Percentiles rank a stretch among this genome's conserved stretches.
Evolutionary conservation across 2,113 vertebrate species (phyloP).

Genomic region (Steatornis caripensis): DNA sequence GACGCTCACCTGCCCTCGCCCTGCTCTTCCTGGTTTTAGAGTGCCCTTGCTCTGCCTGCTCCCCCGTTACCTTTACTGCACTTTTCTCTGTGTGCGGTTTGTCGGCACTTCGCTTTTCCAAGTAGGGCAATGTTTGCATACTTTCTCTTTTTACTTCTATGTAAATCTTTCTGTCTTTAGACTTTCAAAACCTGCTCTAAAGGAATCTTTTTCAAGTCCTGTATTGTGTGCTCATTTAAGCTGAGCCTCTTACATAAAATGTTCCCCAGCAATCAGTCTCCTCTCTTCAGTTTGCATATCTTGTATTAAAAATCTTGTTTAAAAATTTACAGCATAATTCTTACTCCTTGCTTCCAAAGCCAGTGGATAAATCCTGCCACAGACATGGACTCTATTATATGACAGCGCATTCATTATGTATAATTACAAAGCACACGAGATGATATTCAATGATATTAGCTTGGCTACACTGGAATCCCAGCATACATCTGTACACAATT

Average conservation of each 20-base stretch:
- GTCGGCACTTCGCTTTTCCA: background rate
- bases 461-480: conserved; percentile 8
- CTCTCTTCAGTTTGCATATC: background rate
- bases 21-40: background rate
- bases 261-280: background rate
- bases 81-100: background rate
- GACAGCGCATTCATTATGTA: conserved; percentile 31
- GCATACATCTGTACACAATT: conserved; percentile 46
- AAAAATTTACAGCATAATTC: background rate
- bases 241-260: background rate
- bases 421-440: conserved; percentile 23
- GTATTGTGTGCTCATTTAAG: background rate
- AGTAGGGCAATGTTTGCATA: background rate
- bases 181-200: background rate
- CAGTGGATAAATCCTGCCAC: background rate
- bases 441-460: conserved; percentile 7
- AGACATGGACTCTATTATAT: background rate
- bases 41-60: background rate
- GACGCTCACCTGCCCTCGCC: background rate
- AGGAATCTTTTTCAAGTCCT: background rate
- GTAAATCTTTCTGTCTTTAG: background rate
- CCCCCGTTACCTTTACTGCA: background rate
- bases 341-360: background rate
- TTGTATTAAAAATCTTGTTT: background rate
- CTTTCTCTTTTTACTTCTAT: background rate